phyloP scores from a whole-genome alignment of 92 coral and sea anemone species.

The Isaurus tuberculatus region DNA sequence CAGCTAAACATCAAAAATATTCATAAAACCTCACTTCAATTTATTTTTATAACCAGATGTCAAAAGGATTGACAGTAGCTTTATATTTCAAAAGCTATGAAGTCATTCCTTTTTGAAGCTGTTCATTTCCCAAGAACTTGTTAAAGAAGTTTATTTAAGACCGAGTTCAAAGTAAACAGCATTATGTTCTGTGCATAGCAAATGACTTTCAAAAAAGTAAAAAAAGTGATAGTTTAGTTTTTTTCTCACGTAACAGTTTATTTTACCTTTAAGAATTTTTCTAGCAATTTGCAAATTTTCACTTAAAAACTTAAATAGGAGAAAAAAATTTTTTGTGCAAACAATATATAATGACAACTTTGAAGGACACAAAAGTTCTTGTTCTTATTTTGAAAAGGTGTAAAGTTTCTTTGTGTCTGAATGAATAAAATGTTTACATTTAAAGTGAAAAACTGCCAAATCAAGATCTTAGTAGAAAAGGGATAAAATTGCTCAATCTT shows the following conservation, averaged over 20 bases:
- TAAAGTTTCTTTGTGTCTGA: conserved; percentile 11
- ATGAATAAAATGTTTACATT: conserved; percentile 17
- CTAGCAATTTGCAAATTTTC: background rate
- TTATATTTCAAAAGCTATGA: background rate
- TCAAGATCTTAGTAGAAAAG: background rate
- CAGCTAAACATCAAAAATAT: too few relatives aligned
- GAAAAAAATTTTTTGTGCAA: background rate
- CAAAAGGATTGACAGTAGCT: background rate
- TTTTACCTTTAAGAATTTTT: background rate
- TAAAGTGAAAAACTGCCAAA: background rate
- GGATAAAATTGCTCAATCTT: background rate
- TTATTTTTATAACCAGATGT: background rate
- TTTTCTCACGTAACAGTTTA: background rate
- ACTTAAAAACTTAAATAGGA: background rate
- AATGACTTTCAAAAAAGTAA: background rate
- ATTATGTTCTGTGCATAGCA: background rate
- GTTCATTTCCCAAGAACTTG: conserved; percentile 45
- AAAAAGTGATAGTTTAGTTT: background rate
- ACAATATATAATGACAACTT: conserved; percentile 3
- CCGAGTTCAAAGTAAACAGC: conserved; percentile 22
- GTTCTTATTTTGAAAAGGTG: conserved; percentile 2
- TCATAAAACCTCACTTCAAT: too few relatives aligned
- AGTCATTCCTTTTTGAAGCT: background rate
- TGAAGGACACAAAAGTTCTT: background rate
- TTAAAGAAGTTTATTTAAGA: conserved; percentile 1